Percentiles rank a stretch among this genome's conserved stretches.
Evolutionary conservation across 1,140 invertebrate species (phyloP).

Genomic region (Pseudomyrmex cubaensis): DNA sequence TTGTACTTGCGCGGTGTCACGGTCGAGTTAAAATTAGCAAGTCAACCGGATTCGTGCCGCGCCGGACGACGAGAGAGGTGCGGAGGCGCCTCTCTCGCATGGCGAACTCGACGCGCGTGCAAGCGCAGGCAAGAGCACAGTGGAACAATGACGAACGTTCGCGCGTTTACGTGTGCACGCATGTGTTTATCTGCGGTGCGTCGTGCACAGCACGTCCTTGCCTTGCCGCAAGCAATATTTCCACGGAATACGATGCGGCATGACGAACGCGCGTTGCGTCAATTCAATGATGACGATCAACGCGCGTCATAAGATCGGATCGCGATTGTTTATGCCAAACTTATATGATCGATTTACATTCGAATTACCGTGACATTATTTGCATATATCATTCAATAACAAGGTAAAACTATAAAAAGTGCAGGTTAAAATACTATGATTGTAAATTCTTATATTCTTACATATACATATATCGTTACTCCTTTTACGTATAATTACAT

Average conservation of each 20-base stretch:
- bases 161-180: background rate
- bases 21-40: constrained; percentile 82
- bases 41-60: constrained; percentile 71
- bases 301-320: background rate
- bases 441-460: too few relatives aligned
- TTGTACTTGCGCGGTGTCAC: constrained; percentile 77
- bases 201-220: background rate
- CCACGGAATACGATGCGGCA: background rate
- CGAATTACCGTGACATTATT: background rate
- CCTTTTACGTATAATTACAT: too few relatives aligned
- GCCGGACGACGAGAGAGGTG: constrained; percentile 15
- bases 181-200: background rate
- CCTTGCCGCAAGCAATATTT: constrained; percentile 28
- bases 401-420: too few relatives aligned
- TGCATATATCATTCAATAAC: too few relatives aligned
- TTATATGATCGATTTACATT: background rate
- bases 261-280: constrained; percentile 1
- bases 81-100: background rate
- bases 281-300: constrained; percentile 27
- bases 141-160: constrained; percentile 54
- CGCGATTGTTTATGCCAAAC: background rate
- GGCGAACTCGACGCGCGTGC: constrained; percentile 40
- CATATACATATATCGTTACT: too few relatives aligned
- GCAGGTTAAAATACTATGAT: too few relatives aligned
- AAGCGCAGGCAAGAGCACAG: background rate